Evolutionary conservation across 2,797 vertebrate genomes (phyloP), one percentile per base, ranked within the genome.

Genomic region (Aldrovandia affinis): DNA sequence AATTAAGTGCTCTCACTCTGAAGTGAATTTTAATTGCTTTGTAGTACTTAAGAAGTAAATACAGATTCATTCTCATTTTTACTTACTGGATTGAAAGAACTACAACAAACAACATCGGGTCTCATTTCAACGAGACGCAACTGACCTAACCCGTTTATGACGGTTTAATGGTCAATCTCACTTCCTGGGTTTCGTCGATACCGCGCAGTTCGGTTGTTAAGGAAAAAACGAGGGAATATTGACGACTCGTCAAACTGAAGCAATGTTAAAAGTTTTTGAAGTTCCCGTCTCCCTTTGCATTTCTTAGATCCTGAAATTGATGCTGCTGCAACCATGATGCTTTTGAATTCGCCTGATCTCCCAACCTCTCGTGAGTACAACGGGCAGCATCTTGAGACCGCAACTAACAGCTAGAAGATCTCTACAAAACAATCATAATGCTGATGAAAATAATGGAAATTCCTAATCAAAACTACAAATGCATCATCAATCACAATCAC

Each of bases 291-390:
- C 63, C 81, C 57, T 63, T 80, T 57, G 83, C 70, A 50, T 94
- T 95, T 95, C 93, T 92, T 94, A 95, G 93, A 94, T 96, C 94
- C 95, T 90, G 95, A 92, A 93, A 93, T 93, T 95, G 93, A 95
- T 92, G 93, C 93, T 85, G 95, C 94, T 91, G 94, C 94, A 94
- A 95, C 95, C 94, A 95, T 96, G 95, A 96, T 96, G 95, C 94
- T 95, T 95, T 96, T 95, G 95, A 96, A 96, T 95, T 61, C 28
- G 77, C 42, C 75, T 50, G 39, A 73, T 52, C 95, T 95, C 94
- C 95, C 95, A 95, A 95, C 95, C 95, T 94, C 94, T 95, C 95
- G 95, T 96, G 96, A 96, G 96, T 95, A 96, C 70, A 50, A 52
- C 25, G 15, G 33, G 54, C 28, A 36, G 84, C 30, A 78, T 14